Percentiles rank a stretch among this genome's conserved stretches.
phyloP scores from a whole-genome alignment of 2,797 vertebrate species.

The Astyanax mexicanus region DNA sequence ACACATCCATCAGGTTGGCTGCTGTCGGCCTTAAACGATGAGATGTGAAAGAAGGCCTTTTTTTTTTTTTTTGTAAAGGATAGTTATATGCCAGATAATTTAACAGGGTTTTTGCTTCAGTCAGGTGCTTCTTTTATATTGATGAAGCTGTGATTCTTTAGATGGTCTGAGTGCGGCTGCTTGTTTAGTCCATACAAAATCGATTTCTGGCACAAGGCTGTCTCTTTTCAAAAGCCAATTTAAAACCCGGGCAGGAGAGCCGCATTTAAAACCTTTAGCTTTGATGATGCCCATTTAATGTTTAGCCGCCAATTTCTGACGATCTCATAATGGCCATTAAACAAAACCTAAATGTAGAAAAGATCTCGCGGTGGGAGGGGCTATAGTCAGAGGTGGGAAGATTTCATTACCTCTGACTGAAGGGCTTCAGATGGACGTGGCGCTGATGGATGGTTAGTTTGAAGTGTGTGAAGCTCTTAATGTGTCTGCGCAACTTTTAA shows the following conservation, averaged over 20 bases:
- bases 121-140: background rate
- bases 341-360: constrained; percentile 13
- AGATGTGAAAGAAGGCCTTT: background rate
- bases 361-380: background rate
- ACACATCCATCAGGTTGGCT: background rate
- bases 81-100: background rate
- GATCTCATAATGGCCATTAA: constrained; percentile 9
- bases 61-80: background rate
- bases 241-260: constrained; percentile 10
- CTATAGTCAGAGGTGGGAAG: background rate
- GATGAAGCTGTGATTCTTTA: background rate
- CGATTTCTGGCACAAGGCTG: background rate
- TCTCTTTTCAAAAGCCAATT: constrained; percentile 11
- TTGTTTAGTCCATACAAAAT: background rate
- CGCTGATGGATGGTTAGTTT: background rate
- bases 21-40: background rate
- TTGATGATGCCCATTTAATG: constrained; percentile 12
- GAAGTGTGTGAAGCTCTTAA: background rate
- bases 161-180: background rate
- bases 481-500: constrained; percentile 22
- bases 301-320: constrained; percentile 7
- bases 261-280: background rate
- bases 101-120: background rate
- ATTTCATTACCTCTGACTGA: background rate
- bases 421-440: background rate